Evolutionary conservation across 2,888 invertebrate species (phyloP).

Genomic region (Galeopsomyia nigrocyanea): DNA sequence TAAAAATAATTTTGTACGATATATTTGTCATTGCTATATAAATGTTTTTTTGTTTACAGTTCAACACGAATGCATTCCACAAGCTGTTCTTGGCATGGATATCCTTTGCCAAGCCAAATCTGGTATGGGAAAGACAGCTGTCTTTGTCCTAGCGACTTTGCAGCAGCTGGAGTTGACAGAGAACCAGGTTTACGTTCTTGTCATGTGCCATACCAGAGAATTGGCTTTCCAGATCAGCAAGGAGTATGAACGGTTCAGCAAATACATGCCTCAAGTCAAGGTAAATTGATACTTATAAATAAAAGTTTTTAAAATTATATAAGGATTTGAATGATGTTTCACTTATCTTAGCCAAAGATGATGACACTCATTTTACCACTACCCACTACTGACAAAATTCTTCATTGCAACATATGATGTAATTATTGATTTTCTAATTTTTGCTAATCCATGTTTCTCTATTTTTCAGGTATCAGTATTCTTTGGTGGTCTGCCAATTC

Average conservation of each 20-base stretch:
- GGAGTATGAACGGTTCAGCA: conserved; percentile 98
- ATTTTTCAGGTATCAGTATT: conserved; percentile 84
- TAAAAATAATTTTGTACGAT: background rate
- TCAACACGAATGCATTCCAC: conserved; percentile 99
- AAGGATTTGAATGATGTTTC: conserved; percentile 53
- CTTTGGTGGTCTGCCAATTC: conserved; percentile 97
- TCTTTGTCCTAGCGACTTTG: conserved; percentile 97
- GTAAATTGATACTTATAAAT: conserved; percentile 67
- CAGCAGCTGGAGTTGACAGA: conserved; percentile 98
- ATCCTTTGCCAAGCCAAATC: conserved; percentile 99
- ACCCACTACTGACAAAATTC: conserved; percentile 57
- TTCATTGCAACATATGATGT: conserved; percentile 41
- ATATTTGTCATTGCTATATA: conserved; percentile 10
- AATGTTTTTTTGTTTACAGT: conserved; percentile 74
- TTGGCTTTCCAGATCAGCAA: conserved; percentile 99
- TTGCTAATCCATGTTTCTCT: conserved; percentile 47
- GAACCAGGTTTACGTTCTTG: conserved; percentile 95
- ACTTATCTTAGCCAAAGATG: conserved; percentile 55
- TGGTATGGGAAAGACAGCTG: conserved; percentile 99
- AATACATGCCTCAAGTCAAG: conserved; percentile 96
- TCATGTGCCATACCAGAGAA: conserved; percentile 99
- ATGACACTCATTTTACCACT: conserved; percentile 59
- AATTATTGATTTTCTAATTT: conserved; percentile 4
- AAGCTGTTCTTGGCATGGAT: conserved; percentile 99
- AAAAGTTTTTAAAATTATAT: background rate